phyloP scores from a whole-genome alignment of 2,113 vertebrate species.

The Sylvilagus bachmani region DNA sequence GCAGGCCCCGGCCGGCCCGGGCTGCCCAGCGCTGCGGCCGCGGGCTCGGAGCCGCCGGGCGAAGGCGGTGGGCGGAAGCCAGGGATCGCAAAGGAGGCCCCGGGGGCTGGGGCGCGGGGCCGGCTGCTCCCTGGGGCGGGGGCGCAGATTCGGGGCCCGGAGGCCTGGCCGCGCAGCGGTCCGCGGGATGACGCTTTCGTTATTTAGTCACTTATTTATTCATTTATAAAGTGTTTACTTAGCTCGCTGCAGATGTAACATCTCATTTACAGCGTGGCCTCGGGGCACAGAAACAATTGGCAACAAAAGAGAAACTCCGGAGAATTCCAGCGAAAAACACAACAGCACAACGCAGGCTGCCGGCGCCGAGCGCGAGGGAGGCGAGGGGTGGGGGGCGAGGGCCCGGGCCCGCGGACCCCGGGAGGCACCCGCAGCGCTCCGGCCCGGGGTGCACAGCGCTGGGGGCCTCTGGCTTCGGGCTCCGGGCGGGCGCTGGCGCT shows the following conservation, averaged over 20 bases:
- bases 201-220: conserved; percentile 91
- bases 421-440: background rate
- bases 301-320: conserved; percentile 84
- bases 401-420: too few relatives aligned
- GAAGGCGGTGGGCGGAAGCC: conserved; percentile 50
- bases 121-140: too few relatives aligned
- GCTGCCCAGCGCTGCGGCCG: too few relatives aligned
- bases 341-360: conserved; percentile 9
- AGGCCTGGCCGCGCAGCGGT: background rate
- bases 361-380: background rate
- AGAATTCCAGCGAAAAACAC: conserved; percentile 76
- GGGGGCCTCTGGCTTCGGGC: background rate
- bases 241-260: conserved; percentile 90
- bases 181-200: conserved; percentile 81
- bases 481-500: background rate
- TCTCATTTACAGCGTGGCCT: conserved; percentile 91
- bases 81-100: conserved; percentile 32
- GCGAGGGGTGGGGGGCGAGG: accelerated
- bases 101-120: too few relatives aligned
- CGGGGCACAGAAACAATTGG: conserved; percentile 89
- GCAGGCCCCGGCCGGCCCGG: too few relatives aligned
- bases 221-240: conserved; percentile 91
- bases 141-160: background rate
- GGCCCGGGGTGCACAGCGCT: too few relatives aligned
- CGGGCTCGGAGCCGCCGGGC: too few relatives aligned